Evolutionary conservation across 2,888 invertebrate genomes (phyloP).

Genomic region (Coleophora flavipennella): DNA sequence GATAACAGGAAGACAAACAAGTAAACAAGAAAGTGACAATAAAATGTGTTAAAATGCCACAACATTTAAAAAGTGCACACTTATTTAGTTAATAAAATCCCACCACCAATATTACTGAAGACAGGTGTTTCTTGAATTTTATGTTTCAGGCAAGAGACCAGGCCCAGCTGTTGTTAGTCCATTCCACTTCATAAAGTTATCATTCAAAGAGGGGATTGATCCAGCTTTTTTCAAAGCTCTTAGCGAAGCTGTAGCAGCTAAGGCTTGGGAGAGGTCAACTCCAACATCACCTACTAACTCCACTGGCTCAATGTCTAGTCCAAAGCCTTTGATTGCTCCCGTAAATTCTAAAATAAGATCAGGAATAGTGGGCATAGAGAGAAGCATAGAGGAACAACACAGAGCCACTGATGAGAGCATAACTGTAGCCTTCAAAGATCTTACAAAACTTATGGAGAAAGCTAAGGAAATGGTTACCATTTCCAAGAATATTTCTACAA

Average conservation of each 20-base stretch:
- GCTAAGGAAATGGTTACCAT: constrained; percentile 98
- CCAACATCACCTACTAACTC: constrained; percentile 26
- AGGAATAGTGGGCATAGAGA: constrained; percentile 97
- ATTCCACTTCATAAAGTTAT: constrained; percentile 84
- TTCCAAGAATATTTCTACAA: constrained; percentile 92
- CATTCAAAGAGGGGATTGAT: constrained; percentile 88
- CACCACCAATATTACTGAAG: too few species aligned
- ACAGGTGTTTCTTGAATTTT: too few species aligned
- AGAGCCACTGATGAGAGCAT: constrained; percentile 94
- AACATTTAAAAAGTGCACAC: too few species aligned
- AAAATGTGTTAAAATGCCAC: too few species aligned
- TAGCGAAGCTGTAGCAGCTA: constrained; percentile 74
- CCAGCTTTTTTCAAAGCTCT: constrained; percentile 75
- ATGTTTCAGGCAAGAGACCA: constrained; percentile 73
- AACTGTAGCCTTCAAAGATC: constrained; percentile 94
- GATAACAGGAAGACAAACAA: too few species aligned
- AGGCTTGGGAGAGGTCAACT: constrained; percentile 74
- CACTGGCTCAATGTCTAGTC: constrained; percentile 26
- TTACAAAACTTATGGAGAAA: constrained; percentile 93
- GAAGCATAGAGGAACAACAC: constrained; percentile 91
- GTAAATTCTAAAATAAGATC: constrained; percentile 79
- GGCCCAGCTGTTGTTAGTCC: constrained; percentile 83
- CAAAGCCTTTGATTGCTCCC: constrained; percentile 32
- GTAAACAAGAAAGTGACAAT: too few species aligned
- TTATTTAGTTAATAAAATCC: too few species aligned